These are phyloP conservation scores for Polyommatus icarus DNA, from an alignment of 2,888 invertebrate genomes.

Conservation along the genomic window DNA sequence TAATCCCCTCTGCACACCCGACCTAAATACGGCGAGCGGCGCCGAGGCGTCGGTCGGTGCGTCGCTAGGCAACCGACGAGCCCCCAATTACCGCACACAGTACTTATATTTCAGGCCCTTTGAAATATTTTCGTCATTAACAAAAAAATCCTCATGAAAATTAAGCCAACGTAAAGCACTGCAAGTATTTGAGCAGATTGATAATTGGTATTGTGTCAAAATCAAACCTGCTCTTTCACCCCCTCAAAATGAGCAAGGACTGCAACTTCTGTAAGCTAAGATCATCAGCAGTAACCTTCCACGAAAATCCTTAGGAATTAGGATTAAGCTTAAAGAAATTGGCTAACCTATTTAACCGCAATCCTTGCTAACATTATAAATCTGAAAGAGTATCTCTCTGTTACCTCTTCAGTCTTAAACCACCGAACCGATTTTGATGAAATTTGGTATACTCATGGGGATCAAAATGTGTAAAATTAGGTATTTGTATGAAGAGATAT, in stretches of 20 bases:
- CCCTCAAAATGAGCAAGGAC: too few species aligned
- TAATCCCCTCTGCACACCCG: conserved; percentile 30
- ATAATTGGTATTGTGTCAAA: not conserved
- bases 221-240: not conserved
- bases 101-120: conserved; percentile 23
- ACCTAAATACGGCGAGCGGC: conserved; percentile 30
- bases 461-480: too few species aligned
- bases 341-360: too few species aligned
- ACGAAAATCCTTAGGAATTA: too few species aligned
- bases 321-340: too few species aligned
- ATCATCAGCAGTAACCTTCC: too few species aligned
- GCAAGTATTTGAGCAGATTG: not conserved
- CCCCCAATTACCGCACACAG: conserved; percentile 33
- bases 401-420: too few species aligned
- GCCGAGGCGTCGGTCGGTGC: conserved; percentile 35
- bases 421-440: too few species aligned
- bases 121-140: conserved; percentile 18
- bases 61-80: conserved; percentile 37
- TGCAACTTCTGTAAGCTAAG: not conserved
- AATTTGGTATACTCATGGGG: too few species aligned
- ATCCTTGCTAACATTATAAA: too few species aligned
- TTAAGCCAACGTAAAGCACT: not conserved
- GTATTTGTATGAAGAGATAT: too few species aligned
- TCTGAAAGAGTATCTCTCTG: too few species aligned
- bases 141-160: not conserved